These are phyloP conservation scores for Bolinopsis microptera DNA, from an alignment of 37 sponge, comb jelly and placozoan genomes.

Conservation along the genomic window DNA sequence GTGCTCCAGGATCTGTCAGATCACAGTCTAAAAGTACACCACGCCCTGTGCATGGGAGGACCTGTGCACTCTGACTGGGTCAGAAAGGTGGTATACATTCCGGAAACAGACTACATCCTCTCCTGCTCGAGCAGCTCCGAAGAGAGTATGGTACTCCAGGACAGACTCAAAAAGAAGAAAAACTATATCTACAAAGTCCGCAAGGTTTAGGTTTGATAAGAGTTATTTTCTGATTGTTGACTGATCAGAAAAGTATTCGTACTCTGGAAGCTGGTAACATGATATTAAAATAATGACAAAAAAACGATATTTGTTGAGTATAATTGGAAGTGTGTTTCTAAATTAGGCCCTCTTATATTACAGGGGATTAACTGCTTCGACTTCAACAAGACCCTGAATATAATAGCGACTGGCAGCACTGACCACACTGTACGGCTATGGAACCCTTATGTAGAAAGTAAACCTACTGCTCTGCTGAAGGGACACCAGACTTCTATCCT, in stretches of 20 bases:
- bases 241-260: too few species aligned
- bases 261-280: too few species aligned
- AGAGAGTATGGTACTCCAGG: conserved; percentile 79
- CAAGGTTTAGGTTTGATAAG: too few species aligned
- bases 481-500: conserved; percentile 78
- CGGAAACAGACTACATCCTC: conserved; percentile 81
- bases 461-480: conserved; percentile 78
- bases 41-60: conserved; percentile 55
- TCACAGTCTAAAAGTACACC: conserved; percentile 60
- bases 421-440: conserved; percentile 92
- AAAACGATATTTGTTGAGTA: too few species aligned
- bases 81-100: conserved; percentile 73
- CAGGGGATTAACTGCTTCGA: conserved; percentile 92
- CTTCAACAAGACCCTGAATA: conserved; percentile 74
- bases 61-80: conserved; percentile 90
- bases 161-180: conserved; percentile 74
- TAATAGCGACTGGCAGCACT: conserved; percentile 87
- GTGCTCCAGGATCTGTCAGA: conserved; percentile 64
- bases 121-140: conserved; percentile 75
- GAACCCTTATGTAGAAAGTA: conserved; percentile 88
- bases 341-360: too few species aligned
- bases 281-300: too few species aligned
- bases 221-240: too few species aligned
- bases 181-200: conserved; percentile 83
- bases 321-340: too few species aligned